Base-by-base conservation (phyloP, 2,113 vertebrate genomes). In the Tylochromis polylepis region DNA sequence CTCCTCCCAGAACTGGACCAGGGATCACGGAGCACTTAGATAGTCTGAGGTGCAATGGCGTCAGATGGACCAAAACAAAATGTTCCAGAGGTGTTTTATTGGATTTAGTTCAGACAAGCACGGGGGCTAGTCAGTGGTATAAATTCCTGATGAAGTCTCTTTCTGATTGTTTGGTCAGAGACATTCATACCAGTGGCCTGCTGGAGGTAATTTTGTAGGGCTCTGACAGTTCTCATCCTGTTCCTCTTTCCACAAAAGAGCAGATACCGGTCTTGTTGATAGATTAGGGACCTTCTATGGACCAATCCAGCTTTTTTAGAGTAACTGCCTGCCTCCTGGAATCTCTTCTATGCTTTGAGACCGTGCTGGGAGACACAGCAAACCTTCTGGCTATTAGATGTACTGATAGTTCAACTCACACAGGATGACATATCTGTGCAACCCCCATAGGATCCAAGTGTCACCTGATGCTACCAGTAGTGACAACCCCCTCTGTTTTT, bases 21-120 rank as follows among this genome's bases (percentile, higher is more conserved):
- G 31, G 10, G 31, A 62, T 62, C 6, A 15, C 0, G 0, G 59
- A 0, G 31, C 3, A 36, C 60, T 36, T 36, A 36, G 18, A 65
- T n/a, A 20, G 12, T 65, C 34, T 65, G 20, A 65, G 1, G 34
- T 65, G 20, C 60, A 65, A 65, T 20, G 36, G 22, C 9, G n/a
- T 55, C 18, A 5, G 18, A 36, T 36, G 5, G 59, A 62, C 31
- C 31, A 36, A 62, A 62, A 36, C 0, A 36, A 62, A 62, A 36
- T 36, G 36, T 62, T 18, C 31, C 59, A 60, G 18, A 60, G 58
- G 15, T 60, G 18, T 60, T 60, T 8, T 0, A 18, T 60, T 60
- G 27, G 58, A 18, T 60, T 31, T 18, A 60, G 27, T 29, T 18
- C 1, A 60, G 58, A 60, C 15, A 31, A 31, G 15, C 58, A 60